Conservation (phyloP, 2,113 vertebrate species). For the Petrocephalus zakoni region DNA sequence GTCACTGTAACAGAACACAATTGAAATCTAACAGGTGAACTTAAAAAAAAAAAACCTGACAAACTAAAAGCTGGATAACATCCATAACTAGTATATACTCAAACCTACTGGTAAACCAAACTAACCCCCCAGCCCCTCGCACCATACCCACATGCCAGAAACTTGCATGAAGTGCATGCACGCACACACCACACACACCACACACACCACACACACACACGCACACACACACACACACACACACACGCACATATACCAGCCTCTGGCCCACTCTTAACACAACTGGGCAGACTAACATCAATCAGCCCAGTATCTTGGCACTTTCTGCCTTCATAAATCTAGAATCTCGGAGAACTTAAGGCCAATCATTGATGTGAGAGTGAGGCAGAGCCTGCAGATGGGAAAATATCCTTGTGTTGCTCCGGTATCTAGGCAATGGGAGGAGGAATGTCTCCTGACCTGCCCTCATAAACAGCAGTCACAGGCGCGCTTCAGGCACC, state of each 20-base stretch:
- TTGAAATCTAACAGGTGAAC: neutral
- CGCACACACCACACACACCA: neutral
- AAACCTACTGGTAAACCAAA: neutral
- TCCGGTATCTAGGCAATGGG: slow-evolving; percentile 25
- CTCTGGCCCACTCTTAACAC: neutral
- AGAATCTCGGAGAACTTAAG: neutral
- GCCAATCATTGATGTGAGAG: neutral
- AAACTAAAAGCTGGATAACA: neutral
- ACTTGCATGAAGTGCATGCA: neutral
- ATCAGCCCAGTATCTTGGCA: neutral
- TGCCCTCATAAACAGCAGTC: neutral
- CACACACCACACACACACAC: neutral
- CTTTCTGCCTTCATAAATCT: neutral
- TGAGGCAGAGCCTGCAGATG: neutral
- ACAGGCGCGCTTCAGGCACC: neutral
- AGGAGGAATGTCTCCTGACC: neutral
- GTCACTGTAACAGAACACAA: neutral
- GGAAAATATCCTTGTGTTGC: slow-evolving; percentile 18
- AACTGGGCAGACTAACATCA: neutral
- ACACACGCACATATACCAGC: neutral
- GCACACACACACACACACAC: neutral
- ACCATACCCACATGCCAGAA: neutral
- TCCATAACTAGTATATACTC: neutral
- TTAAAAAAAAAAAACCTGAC: neutral
- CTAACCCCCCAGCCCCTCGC: neutral